Evolutionary conservation across 1,140 invertebrate genomes (phyloP).

Genomic region (Drosophila tani): DNA sequence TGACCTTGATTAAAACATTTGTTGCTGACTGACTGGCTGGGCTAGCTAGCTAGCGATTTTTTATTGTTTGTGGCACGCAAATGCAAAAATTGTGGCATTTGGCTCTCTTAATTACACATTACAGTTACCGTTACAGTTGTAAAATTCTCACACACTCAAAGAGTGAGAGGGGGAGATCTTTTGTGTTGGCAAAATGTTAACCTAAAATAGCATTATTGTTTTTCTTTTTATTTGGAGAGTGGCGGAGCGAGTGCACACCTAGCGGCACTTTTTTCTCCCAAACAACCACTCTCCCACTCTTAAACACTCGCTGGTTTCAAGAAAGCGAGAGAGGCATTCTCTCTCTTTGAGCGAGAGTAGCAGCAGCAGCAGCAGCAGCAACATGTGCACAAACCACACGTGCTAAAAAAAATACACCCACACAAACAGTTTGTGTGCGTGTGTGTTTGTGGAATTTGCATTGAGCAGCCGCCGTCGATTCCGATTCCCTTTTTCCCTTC

Average conservation of each 20-base stretch:
- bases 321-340: slow-evolving; percentile 13
- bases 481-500: slow-evolving; percentile 31
- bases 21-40: slow-evolving; percentile 32
- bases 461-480: slow-evolving; percentile 67
- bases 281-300: slow-evolving; percentile 64
- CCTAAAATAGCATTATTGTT: slow-evolving; percentile 74
- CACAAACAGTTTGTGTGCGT: slow-evolving; percentile 29
- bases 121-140: slow-evolving; percentile 30
- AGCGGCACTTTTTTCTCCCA: slow-evolving; percentile 75
- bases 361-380: slow-evolving; percentile 62
- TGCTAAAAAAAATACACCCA: slow-evolving; percentile 78
- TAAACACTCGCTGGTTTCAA: slow-evolving; percentile 37
- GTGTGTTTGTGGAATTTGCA: slow-evolving; percentile 76
- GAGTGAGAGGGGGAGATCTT: slow-evolving; percentile 20
- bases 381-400: slow-evolving; percentile 84
- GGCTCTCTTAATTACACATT: slow-evolving; percentile 31
- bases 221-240: slow-evolving; percentile 30
- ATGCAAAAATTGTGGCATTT: slow-evolving; percentile 31
- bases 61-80: slow-evolving; percentile 58
- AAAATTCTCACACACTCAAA: slow-evolving; percentile 32
- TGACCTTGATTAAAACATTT: slow-evolving; percentile 77
- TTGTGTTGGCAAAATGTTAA: slow-evolving; percentile 68
- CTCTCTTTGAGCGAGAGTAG: slow-evolving; percentile 45
- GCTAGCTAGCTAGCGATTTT: neutral
- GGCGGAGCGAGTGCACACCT: slow-evolving; percentile 60